Evolutionary conservation across 2,888 invertebrate genomes (phyloP).

Genomic region (Candidula unifasciata): DNA sequence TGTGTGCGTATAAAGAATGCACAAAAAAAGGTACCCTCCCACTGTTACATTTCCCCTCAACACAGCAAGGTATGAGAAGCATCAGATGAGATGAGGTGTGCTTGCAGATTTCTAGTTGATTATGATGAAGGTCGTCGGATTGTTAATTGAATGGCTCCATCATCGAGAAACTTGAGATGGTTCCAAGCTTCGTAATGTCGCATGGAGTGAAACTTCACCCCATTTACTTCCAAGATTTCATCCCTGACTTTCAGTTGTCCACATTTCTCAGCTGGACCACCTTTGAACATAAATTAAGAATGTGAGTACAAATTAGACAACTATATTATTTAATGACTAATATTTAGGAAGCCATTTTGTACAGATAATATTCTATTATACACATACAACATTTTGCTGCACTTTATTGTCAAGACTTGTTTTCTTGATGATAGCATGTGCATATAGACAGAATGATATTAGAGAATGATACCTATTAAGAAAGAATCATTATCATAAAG

Average conservation of each 20-base stretch:
- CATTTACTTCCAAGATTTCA: constrained; percentile 90
- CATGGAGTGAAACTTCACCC: constrained; percentile 87
- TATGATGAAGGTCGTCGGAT: constrained; percentile 70
- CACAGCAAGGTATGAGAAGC: too few relatives aligned
- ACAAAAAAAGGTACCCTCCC: too few relatives aligned
- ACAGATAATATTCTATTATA: too few relatives aligned
- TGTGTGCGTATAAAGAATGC: too few relatives aligned
- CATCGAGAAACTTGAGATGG: constrained; percentile 91
- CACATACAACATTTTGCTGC: too few relatives aligned
- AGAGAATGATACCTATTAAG: neutral
- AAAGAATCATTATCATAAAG: too few relatives aligned
- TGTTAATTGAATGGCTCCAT: constrained; percentile 87
- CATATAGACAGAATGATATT: neutral
- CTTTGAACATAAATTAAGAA: constrained; percentile 53
- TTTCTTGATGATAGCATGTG: too few relatives aligned
- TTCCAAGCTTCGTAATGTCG: constrained; percentile 97
- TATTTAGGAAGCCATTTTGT: too few relatives aligned
- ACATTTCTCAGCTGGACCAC: constrained; percentile 72
- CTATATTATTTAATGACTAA: too few relatives aligned
- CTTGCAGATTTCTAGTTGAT: neutral
- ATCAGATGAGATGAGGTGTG: too few relatives aligned
- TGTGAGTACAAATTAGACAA: neutral
- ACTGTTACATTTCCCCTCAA: too few relatives aligned
- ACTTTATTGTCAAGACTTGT: too few relatives aligned
- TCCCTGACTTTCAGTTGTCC: constrained; percentile 90